Base-by-base conservation (phyloP, 2,797 vertebrate genomes). In the Xiphophorus birchmanni region DNA sequence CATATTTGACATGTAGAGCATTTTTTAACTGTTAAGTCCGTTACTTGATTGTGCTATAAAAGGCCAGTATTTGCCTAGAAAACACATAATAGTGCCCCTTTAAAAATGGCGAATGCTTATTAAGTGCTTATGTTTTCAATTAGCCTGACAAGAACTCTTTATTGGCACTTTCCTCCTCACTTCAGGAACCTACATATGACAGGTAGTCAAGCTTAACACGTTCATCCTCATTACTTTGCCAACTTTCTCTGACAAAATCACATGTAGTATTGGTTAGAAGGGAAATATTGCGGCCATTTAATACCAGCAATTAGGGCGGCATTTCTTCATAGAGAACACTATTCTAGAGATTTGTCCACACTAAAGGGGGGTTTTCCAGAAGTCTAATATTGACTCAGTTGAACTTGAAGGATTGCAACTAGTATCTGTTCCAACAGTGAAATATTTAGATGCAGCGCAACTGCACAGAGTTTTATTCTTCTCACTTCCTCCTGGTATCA, bases 401-500 rank as follows among this genome's bases (percentile, higher is more conserved):
- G 74, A 86, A 89, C 87, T 85, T 82, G 79, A 82, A 86, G 82
- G 35, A 86, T 86, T 63, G 67, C 37, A 73, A 86, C 79, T 37
- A 77, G 83, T 77, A 79, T 82, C 77, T 73, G 23, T 21, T 56
- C 67, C 73, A 76, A 74, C 83, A 73, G 88, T 95, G 80, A 95
- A 94, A 94, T 91, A 94, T 88, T 89, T 78, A 91, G 88, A 84
- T 78, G 83, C 81, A 84, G 67, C 63, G 12, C 67, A 86, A 77
- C 81, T 60, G 73, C 85, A 81, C 73, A 73, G 44, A 78, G 74
- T 81, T 88, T 76, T 35, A 67, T 86, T 86, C 82, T 83, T 81
- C 82, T 83, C 87, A 77, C 75, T 82, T 32, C 21, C 45, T 45
- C 73, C 44, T 73, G 44, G 75, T 65, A 87, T 74, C 77, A 80